These are phyloP conservation scores for Pseudopodoces humilis DNA, from an alignment of 2,113 vertebrate genomes.

Conservation along the genomic window DNA sequence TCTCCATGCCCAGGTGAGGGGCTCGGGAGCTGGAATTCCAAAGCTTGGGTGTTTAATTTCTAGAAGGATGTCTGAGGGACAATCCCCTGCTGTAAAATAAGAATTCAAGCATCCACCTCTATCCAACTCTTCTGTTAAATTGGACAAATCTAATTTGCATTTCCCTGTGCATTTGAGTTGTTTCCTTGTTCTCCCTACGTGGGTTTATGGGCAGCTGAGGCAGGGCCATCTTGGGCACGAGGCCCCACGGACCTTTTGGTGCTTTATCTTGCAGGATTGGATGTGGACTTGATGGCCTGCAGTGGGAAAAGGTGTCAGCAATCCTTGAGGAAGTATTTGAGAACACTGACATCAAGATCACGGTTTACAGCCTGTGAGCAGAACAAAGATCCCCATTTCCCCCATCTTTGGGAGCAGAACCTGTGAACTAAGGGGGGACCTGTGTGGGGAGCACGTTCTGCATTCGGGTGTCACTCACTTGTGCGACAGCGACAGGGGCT, in stretches of 20 bases:
- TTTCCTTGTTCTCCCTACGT: not conserved
- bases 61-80: not conserved
- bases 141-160: not conserved
- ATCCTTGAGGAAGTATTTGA: conserved; percentile 88
- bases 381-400: not conserved
- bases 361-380: conserved; percentile 84
- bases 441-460: not conserved
- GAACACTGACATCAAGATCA: conserved; percentile 82
- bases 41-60: not conserved
- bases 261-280: conserved; percentile 84
- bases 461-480: not conserved
- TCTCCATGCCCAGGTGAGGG: conserved; percentile 91
- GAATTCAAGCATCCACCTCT: not conserved
- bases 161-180: not conserved
- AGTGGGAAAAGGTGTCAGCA: conserved; percentile 83
- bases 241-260: not conserved
- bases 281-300: conserved; percentile 89
- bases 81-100: not conserved
- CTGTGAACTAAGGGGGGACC: not conserved
- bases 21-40: not conserved
- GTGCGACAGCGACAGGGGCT: not conserved
- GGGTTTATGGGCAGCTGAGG: not conserved
- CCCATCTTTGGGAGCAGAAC: not conserved
- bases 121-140: rapidly evolving
- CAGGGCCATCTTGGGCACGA: not conserved